Evolutionary conservation across 2,888 invertebrate genomes (phyloP).

Genomic region (Aethes cnicana): DNA sequence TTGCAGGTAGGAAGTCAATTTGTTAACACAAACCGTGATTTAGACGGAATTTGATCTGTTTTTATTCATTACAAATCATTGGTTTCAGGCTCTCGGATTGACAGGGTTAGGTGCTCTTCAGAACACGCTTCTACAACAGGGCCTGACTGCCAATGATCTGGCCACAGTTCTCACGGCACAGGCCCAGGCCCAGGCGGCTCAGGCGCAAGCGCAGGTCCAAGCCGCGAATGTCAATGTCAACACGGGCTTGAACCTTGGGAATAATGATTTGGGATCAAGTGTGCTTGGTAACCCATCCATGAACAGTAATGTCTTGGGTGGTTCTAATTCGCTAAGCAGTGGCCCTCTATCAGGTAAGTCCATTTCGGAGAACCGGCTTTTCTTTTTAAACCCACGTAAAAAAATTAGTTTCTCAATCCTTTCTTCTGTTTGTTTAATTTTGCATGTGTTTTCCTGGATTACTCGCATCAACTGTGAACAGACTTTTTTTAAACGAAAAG

Average conservation of each 20-base stretch:
- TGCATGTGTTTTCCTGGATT: not conserved
- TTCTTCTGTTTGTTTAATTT: not conserved
- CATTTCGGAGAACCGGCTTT: too few species aligned
- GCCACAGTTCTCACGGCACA: slow-evolving; percentile 68
- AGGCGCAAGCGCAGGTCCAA: slow-evolving; percentile 49
- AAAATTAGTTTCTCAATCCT: not conserved
- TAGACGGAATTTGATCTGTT: too few species aligned
- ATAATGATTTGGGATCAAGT: slow-evolving; percentile 48
- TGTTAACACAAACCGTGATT: too few species aligned
- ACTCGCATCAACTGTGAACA: too few species aligned
- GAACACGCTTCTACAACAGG: slow-evolving; percentile 76
- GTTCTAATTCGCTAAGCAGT: slow-evolving; percentile 55
- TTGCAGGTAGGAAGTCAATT: slow-evolving; percentile 58
- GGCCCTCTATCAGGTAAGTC: slow-evolving; percentile 66
- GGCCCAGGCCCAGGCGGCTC: slow-evolving; percentile 37
- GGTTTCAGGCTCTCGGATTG: slow-evolving; percentile 68
- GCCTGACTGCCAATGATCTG: slow-evolving; percentile 69
- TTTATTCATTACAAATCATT: not conserved
- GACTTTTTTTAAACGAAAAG: too few species aligned
- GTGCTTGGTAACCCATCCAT: slow-evolving; percentile 51
- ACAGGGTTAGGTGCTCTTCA: slow-evolving; percentile 74
- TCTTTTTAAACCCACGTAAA: too few species aligned
- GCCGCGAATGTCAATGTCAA: slow-evolving; percentile 50
- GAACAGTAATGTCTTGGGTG: slow-evolving; percentile 52
- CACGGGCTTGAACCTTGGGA: slow-evolving; percentile 53